phyloP scores from a whole-genome alignment of 2,113 vertebrate genomes.

The Salvelinus namaycush region DNA sequence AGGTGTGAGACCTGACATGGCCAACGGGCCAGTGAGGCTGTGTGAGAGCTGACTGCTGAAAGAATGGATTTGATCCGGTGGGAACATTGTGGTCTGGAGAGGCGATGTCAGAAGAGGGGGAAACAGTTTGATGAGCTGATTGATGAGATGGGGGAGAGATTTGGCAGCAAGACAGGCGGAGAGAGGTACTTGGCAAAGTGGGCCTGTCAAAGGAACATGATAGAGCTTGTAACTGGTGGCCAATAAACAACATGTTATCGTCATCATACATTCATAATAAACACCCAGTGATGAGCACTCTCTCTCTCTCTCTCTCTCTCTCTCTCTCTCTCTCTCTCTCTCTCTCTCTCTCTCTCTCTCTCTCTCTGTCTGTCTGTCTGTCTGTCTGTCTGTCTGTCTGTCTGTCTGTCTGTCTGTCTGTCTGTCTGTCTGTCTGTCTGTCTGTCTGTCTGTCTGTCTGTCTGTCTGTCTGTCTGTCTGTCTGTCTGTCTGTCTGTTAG shows the following conservation, averaged over 20 bases:
- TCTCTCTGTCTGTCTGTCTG: no score
- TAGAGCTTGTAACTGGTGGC: conserved; percentile 8
- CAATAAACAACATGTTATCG: conserved; percentile 44
- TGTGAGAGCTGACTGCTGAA: neutral
- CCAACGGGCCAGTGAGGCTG: neutral
- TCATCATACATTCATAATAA: conserved; percentile 46
- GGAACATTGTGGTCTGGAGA: neutral
- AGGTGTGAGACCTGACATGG: neutral
- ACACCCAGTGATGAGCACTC: conserved; percentile 7
- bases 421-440: neutral
- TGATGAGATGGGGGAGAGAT: conserved; percentile 33
- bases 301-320: neutral
- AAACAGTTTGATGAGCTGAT: conserved; percentile 47
- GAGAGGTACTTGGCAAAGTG: conserved; percentile 35
- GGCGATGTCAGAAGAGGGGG: neutral
- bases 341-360: neutral
- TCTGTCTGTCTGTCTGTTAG: no score
- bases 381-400: no score
- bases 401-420: neutral
- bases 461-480: no score
- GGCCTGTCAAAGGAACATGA: conserved; percentile 12
- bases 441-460: no score
- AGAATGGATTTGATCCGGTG: neutral
- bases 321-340: neutral
- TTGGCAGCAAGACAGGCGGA: conserved; percentile 34